Conservation (phyloP, 2,797 vertebrate species). For the Stomatorhinus walkeri region DNA sequence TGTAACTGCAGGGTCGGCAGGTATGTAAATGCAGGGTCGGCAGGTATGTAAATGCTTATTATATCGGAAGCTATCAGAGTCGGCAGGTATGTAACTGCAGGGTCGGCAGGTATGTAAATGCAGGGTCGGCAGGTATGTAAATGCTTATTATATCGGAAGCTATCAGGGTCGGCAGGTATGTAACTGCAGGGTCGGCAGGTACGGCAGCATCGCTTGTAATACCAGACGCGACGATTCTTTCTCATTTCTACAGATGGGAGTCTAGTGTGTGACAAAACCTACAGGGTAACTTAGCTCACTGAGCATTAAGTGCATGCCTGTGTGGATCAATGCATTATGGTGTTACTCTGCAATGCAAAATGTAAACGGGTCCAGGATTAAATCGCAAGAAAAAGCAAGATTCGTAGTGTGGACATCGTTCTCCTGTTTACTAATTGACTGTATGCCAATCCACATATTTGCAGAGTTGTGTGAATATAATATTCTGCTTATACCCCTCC, state of each 20-base stretch:
- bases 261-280: neutral
- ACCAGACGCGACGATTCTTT: neutral
- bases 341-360: neutral
- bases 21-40: too few species aligned
- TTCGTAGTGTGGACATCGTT: neutral
- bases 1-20: too few species aligned
- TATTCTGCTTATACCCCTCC: neutral
- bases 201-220: slow-evolving; percentile 28
- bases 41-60: too few species aligned
- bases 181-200: slow-evolving; percentile 80
- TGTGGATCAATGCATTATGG: neutral
- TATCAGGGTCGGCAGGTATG: too few species aligned
- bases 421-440: neutral
- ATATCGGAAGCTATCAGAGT: too few species aligned
- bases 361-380: neutral
- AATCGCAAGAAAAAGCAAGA: neutral
- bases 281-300: neutral
- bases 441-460: neutral
- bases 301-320: neutral
- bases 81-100: too few species aligned
- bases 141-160: too few species aligned
- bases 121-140: too few species aligned
- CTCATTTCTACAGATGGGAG: neutral
- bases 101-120: too few species aligned
- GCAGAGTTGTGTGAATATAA: neutral